Conservation (phyloP, 2,888 invertebrate genomes). For the Leptinotarsa juncta region DNA sequence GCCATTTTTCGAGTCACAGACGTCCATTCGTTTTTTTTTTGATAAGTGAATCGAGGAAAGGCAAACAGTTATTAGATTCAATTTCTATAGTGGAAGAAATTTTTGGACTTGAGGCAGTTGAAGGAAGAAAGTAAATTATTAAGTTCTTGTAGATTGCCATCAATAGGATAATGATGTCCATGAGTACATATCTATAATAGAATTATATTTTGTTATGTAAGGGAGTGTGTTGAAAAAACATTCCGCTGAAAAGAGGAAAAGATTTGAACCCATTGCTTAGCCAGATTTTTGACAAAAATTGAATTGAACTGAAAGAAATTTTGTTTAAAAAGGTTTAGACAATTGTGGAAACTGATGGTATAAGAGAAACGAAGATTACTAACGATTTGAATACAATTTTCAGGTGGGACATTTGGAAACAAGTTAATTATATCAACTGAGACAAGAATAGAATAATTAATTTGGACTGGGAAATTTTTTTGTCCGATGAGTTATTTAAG, state of each 20-base stretch:
- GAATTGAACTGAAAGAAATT: slow-evolving; percentile 2
- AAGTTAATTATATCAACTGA: slow-evolving; percentile 4
- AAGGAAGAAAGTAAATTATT: not conserved
- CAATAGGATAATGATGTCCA: not conserved
- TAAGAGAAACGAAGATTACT: not conserved
- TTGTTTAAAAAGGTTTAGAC: not conserved
- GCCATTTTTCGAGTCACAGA: too few species aligned
- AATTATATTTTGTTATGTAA: too few species aligned
- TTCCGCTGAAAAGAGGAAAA: not conserved
- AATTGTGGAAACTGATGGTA: not conserved
- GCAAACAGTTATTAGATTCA: too few species aligned
- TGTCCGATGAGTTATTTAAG: too few species aligned
- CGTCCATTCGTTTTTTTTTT: too few species aligned
- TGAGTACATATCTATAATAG: too few species aligned
- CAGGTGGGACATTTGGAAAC: not conserved
- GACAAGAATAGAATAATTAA: not conserved
- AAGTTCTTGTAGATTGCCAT: not conserved
- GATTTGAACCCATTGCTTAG: slow-evolving; percentile 1
- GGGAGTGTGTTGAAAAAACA: not conserved
- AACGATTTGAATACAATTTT: slow-evolving; percentile 3
- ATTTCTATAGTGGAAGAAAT: too few species aligned
- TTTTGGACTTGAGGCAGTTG: too few species aligned
- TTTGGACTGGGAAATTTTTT: too few species aligned
- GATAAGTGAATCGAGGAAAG: too few species aligned
- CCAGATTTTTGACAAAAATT: slow-evolving; percentile 9